A percentile compares a stretch with the other conserved stretches of the same genome.
phyloP scores from a whole-genome alignment of 2,888 invertebrate genomes.

The Timema cristinae region DNA sequence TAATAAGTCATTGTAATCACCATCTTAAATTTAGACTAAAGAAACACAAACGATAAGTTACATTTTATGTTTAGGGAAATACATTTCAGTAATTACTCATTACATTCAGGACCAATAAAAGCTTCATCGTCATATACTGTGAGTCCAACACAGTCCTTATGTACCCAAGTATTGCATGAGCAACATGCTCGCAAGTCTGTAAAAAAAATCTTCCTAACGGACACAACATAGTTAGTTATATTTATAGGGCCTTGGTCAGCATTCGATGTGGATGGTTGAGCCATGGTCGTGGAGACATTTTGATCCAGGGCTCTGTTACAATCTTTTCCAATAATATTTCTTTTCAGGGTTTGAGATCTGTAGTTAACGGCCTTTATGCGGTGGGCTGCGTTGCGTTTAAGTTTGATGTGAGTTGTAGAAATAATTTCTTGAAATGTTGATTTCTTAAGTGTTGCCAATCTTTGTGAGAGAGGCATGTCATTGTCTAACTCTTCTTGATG shows the following conservation, averaged over 20 bases:
- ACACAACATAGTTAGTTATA: not conserved
- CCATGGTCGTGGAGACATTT: not conserved
- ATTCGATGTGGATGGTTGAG: not conserved
- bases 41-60: not conserved
- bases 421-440: not conserved
- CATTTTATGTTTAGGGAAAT: not conserved
- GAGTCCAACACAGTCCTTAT: not conserved
- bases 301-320: not conserved
- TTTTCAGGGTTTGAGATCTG: not conserved
- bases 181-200: not conserved
- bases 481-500: not conserved
- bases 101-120: slow-evolving; percentile 1
- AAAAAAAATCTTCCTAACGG: not conserved
- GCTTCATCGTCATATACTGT: not conserved
- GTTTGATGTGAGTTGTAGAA: not conserved
- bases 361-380: not conserved
- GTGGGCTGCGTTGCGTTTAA: not conserved
- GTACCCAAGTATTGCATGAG: slow-evolving; percentile 5
- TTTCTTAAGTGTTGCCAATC: not conserved
- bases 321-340: not conserved
- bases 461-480: not conserved
- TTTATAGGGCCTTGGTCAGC: not conserved
- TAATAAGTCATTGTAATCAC: not conserved
- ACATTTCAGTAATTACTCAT: not conserved
- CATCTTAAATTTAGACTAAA: not conserved